These are phyloP conservation scores for Paramormyrops hopkinsi DNA, from an alignment of 2,797 vertebrate species.

Conservation along the genomic window DNA sequence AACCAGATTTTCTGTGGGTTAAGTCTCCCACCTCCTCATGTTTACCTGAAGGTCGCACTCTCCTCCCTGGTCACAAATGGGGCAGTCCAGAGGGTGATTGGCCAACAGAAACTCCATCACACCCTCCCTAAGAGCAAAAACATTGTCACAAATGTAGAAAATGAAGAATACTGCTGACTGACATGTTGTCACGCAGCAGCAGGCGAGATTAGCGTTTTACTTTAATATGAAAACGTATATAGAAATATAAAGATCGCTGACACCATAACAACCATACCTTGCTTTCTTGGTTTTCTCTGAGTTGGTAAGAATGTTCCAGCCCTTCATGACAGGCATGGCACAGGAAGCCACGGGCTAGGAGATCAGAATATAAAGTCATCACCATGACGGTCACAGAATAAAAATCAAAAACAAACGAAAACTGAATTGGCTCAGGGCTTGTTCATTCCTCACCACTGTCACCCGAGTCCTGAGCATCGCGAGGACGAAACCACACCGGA, in stretches of 20 bases:
- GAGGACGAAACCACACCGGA: not conserved
- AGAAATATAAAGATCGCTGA: not conserved
- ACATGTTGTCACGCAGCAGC: not conserved
- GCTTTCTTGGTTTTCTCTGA: slow-evolving; percentile 96
- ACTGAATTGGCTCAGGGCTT: not conserved
- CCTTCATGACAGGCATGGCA: slow-evolving; percentile 99
- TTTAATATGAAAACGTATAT: not conserved
- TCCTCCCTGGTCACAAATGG: slow-evolving; percentile 98
- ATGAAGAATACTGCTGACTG: not conserved
- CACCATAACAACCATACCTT: slow-evolving; percentile 61
- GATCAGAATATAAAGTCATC: not conserved
- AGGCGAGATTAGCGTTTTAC: not conserved
- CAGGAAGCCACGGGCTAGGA: slow-evolving; percentile 91
- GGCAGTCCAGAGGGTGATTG: slow-evolving; percentile 95
- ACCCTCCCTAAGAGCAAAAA: slow-evolving; percentile 73
- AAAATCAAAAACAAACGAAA: not conserved
- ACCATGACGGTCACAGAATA: not conserved
- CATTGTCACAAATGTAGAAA: not conserved
- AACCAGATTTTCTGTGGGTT: not conserved
- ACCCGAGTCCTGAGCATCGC: not conserved
- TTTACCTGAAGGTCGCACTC: slow-evolving; percentile 95
- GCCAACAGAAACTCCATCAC: slow-evolving; percentile 97
- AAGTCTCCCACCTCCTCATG: not conserved
- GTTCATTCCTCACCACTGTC: not conserved
- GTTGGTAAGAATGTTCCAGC: slow-evolving; percentile 97